These are phyloP conservation scores for Xenopus petersii DNA, from an alignment of 2,797 vertebrate genomes.

Conservation along the genomic window DNA sequence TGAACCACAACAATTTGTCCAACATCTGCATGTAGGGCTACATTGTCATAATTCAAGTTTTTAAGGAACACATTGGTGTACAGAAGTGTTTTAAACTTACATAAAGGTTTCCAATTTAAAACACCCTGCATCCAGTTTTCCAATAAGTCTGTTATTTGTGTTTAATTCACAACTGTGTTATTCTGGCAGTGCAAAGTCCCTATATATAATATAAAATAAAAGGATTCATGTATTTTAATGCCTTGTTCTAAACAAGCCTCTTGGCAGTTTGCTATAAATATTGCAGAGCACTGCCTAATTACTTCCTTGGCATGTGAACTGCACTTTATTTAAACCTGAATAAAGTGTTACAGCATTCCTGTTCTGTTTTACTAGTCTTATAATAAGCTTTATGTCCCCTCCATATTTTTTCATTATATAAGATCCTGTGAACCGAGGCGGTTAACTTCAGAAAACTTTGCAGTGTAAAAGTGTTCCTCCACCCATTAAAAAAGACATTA, in stretches of 20 bases:
- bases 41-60: too few relatives aligned
- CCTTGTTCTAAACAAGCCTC: too few relatives aligned
- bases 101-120: not conserved
- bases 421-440: not conserved
- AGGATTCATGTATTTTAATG: not conserved
- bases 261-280: not conserved
- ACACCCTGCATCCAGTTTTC: too few relatives aligned
- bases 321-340: not conserved
- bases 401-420: constrained; percentile 15
- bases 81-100: not conserved
- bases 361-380: not conserved
- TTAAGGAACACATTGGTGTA: not conserved
- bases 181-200: not conserved
- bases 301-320: not conserved
- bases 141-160: too few relatives aligned
- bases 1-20: not conserved
- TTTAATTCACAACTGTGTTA: not conserved
- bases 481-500: constrained; percentile 29
- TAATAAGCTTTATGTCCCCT: not conserved
- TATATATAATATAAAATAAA: not conserved
- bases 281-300: not conserved
- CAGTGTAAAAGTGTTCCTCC: not conserved
- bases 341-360: not conserved
- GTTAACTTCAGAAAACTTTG: constrained; percentile 4
- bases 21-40: not conserved